These are phyloP conservation scores for Agrotis ipsilon DNA, from an alignment of 2,888 invertebrate species.

Conservation along the genomic window DNA sequence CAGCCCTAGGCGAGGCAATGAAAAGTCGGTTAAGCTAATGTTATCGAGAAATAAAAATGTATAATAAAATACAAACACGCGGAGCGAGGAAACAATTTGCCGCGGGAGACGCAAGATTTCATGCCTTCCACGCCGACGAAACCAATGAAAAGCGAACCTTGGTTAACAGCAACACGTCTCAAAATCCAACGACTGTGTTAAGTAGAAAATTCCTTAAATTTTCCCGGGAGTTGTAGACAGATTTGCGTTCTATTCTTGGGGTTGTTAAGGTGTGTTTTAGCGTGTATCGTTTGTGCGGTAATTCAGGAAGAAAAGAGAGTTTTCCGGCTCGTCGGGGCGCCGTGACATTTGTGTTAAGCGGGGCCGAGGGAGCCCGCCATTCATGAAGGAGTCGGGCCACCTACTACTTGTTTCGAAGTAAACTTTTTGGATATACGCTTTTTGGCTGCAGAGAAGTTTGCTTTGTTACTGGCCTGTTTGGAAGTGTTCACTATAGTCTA, in stretches of 20 bases:
- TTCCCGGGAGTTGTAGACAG: conserved; percentile 65
- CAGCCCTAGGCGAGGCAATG: conserved; percentile 90
- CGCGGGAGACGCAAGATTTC: conserved; percentile 91
- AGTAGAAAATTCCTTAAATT: conserved; percentile 89
- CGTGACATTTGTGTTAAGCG: conserved; percentile 91
- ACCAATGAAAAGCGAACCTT: conserved; percentile 71
- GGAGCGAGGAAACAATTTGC: conserved; percentile 91
- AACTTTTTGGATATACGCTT: conserved; percentile 79
- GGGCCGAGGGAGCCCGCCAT: conserved; percentile 85
- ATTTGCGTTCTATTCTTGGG: conserved; percentile 69
- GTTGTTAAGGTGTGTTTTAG: conserved; percentile 74
- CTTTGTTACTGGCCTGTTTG: conserved; percentile 63
- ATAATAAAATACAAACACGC: conserved; percentile 91
- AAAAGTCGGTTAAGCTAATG: conserved; percentile 92
- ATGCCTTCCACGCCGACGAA: conserved; percentile 75
- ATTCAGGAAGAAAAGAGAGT: conserved; percentile 91
- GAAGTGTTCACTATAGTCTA: conserved; percentile 52
- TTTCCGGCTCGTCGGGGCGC: conserved; percentile 89
- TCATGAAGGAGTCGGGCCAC: conserved; percentile 84
- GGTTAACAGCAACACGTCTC: conserved; percentile 69
- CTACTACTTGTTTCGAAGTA: conserved; percentile 83
- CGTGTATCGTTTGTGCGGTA: conserved; percentile 73
- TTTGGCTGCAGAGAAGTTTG: conserved; percentile 70
- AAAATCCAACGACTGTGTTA: conserved; percentile 70
- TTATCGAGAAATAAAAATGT: conserved; percentile 91